phyloP scores from a whole-genome alignment of 92 coral and sea anemone genomes.

The Zoanthus gigantus region DNA sequence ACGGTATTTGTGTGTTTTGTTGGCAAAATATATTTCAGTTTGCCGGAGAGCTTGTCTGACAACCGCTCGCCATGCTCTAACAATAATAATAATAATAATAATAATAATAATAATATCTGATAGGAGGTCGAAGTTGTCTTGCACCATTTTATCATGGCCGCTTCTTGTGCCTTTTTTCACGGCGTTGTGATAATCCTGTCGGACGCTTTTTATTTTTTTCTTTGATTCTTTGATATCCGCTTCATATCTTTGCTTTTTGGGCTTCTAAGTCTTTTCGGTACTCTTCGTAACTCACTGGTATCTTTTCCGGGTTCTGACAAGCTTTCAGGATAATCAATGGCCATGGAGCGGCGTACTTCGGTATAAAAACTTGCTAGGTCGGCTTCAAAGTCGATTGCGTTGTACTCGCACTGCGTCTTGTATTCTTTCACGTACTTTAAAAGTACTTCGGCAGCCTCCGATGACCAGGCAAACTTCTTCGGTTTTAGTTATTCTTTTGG shows the following conservation, averaged over 20 bases:
- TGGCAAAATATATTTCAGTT: too few species aligned
- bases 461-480: conserved; percentile 39
- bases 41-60: too few species aligned
- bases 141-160: background rate
- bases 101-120: background rate
- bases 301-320: conserved; percentile 21
- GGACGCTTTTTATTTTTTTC: conserved; percentile 27
- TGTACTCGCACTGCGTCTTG: conserved; percentile 14
- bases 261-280: conserved; percentile 29
- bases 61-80: too few species aligned
- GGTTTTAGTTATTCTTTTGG: conserved; percentile 10
- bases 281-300: conserved; percentile 14
- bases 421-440: conserved; percentile 24
- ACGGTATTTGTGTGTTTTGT: too few species aligned
- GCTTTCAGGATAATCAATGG: conserved; percentile 18
- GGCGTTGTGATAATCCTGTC: conserved; percentile 5
- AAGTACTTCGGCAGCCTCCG: conserved; percentile 25
- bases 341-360: conserved; percentile 43
- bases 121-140: conserved; percentile 12
- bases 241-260: conserved; percentile 20
- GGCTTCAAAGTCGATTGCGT: conserved; percentile 10
- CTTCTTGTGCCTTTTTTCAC: conserved; percentile 15
- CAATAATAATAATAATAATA: background rate
- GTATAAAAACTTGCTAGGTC: conserved; percentile 40
- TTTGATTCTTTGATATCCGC: conserved; percentile 42